Evolutionary conservation across 2,888 invertebrate genomes (phyloP).

Genomic region (Dryadula phaetusa): DNA sequence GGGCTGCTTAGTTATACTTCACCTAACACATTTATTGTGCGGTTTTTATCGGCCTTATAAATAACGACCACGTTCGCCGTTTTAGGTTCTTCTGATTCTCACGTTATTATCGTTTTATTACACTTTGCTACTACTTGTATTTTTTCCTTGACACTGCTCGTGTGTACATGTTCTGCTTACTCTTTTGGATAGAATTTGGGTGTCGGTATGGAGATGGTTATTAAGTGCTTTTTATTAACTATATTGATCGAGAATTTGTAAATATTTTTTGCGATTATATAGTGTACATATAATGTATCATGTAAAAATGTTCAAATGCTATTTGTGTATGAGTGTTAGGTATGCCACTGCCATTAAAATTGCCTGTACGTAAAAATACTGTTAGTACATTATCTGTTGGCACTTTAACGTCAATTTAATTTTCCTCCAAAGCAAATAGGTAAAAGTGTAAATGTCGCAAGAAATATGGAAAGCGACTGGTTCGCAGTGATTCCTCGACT

Average conservation of each 20-base stretch:
- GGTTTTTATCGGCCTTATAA: constrained; percentile 45
- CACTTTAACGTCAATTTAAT: constrained; percentile 46
- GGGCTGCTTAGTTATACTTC: constrained; percentile 66
- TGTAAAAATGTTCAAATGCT: constrained; percentile 75
- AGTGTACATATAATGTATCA: constrained; percentile 69
- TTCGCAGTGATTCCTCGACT: constrained; percentile 52
- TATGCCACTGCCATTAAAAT: constrained; percentile 75
- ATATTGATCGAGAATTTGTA: constrained; percentile 72
- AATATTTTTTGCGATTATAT: constrained; percentile 80
- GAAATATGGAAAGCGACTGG: constrained; percentile 59
- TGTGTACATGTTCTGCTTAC: constrained; percentile 33
- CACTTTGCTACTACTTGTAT: constrained; percentile 43
- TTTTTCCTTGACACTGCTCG: constrained; percentile 40
- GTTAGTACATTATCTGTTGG: constrained; percentile 48
- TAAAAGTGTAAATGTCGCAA: constrained; percentile 51
- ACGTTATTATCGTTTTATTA: constrained; percentile 19
- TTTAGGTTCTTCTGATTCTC: constrained; percentile 31
- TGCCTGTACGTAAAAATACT: constrained; percentile 55
- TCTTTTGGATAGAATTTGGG: constrained; percentile 57
- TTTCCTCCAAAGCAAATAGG: constrained; percentile 51
- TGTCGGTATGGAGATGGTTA: constrained; percentile 63
- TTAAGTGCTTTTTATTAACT: constrained; percentile 73
- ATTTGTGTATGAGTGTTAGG: constrained; percentile 76
- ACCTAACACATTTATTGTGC: constrained; percentile 59
- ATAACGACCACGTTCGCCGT: constrained; percentile 29